These are phyloP conservation scores for Brachionus asplanchnoidis DNA, from an alignment of 1,140 invertebrate genomes.

Conservation along the genomic window DNA sequence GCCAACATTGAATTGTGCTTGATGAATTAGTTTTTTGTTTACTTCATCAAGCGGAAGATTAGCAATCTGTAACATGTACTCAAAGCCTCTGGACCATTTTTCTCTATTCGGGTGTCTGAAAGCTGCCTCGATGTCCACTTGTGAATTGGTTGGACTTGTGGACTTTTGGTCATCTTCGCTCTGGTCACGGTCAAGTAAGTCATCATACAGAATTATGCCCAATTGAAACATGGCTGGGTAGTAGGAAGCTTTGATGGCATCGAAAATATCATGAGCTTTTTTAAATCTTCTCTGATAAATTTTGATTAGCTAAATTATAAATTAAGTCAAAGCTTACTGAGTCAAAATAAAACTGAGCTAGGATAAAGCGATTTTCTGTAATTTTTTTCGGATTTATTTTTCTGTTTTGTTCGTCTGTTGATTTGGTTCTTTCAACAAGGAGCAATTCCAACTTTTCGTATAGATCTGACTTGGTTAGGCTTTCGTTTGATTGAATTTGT, in stretches of 20 bases:
- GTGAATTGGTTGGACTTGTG: not conserved
- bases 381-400: slow-evolving; percentile 23
- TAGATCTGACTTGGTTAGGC: slow-evolving; percentile 49
- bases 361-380: slow-evolving; percentile 48
- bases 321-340: slow-evolving; percentile 46
- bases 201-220: slow-evolving; percentile 51
- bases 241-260: slow-evolving; percentile 48
- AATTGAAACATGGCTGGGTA: slow-evolving; percentile 54
- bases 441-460: slow-evolving; percentile 52
- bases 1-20: slow-evolving; percentile 53
- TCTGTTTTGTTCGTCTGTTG: slow-evolving; percentile 42
- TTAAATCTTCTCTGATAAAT: slow-evolving; percentile 48
- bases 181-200: slow-evolving; percentile 50
- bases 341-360: slow-evolving; percentile 54
- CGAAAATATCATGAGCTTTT: slow-evolving; percentile 52
- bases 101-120: slow-evolving; percentile 24
- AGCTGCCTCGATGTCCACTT: not conserved
- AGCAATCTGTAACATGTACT: slow-evolving; percentile 50
- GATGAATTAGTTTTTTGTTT: slow-evolving; percentile 48
- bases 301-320: not conserved
- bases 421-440: slow-evolving; percentile 51
- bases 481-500: slow-evolving; percentile 32
- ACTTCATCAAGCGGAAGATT: slow-evolving; percentile 43
- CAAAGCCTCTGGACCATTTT: slow-evolving; percentile 48
- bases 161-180: not conserved